phyloP scores from a whole-genome alignment of 2,113 vertebrate genomes.

The Gavialis gangeticus region DNA sequence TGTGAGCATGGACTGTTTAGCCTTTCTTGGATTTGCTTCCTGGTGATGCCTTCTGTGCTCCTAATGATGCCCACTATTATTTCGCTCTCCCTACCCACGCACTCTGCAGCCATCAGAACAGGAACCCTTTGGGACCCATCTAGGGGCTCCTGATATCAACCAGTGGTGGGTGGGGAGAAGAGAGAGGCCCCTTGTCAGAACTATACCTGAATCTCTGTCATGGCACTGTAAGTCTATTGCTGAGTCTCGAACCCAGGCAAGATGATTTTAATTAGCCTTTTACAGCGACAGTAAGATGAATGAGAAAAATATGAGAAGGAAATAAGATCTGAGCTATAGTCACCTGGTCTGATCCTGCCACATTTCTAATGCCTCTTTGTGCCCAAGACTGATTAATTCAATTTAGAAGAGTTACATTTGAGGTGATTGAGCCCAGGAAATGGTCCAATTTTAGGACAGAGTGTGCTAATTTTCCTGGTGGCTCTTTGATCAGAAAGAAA shows the following conservation, averaged over 20 bases:
- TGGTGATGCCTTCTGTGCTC: background rate
- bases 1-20: constrained; percentile 78
- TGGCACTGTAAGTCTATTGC: accelerated
- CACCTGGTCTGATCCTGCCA: accelerated
- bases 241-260: background rate
- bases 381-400: background rate
- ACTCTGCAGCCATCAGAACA: background rate
- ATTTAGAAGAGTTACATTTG: background rate
- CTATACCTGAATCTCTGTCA: background rate
- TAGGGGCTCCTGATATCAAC: background rate
- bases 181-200: background rate
- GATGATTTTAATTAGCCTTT: background rate
- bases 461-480: background rate
- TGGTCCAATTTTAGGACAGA: background rate
- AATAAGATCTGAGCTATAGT: background rate
- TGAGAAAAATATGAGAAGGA: background rate
- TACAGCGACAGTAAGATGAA: background rate
- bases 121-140: background rate
- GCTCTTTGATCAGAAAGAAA: background rate
- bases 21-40: background rate
- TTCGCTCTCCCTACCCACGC: background rate
- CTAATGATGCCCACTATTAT: background rate
- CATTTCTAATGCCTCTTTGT: background rate
- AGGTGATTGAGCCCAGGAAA: background rate
- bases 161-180: background rate